Percentiles rank a stretch among this genome's conserved stretches.
Evolutionary conservation across 1,140 invertebrate genomes (phyloP).

Genomic region (Euglossa dilemma): DNA sequence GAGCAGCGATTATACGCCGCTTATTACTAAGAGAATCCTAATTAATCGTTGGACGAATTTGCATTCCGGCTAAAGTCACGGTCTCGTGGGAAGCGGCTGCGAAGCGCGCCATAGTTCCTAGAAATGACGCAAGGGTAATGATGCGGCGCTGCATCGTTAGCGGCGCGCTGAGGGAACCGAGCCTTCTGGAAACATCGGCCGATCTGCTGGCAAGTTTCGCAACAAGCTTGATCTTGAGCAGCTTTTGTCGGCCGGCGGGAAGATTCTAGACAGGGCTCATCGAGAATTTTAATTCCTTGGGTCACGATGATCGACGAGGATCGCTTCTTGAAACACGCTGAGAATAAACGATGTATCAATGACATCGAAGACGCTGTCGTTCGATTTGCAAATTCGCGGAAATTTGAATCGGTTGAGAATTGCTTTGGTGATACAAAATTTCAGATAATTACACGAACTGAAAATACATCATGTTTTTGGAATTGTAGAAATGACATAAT

Average conservation of each 20-base stretch:
- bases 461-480: neutral
- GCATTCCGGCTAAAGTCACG: slow-evolving; percentile 52
- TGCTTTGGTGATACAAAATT: neutral
- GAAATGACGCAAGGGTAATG: slow-evolving; percentile 48
- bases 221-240: neutral
- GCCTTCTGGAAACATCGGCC: slow-evolving; percentile 17
- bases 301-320: neutral
- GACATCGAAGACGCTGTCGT: neutral
- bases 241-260: neutral
- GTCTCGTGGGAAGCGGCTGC: slow-evolving; percentile 29
- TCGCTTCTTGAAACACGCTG: neutral
- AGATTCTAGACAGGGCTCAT: neutral
- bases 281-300: neutral
- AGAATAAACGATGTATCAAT: neutral
- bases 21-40: slow-evolving; percentile 37
- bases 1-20: slow-evolving; percentile 12
- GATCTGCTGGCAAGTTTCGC: neutral
- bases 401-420: neutral
- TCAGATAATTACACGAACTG: neutral
- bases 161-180: neutral
- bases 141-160: slow-evolving; percentile 38
- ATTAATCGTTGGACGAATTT: slow-evolving; percentile 57
- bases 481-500: neutral
- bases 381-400: neutral
- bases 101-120: slow-evolving; percentile 14